Conservation (phyloP, 2,797 vertebrate genomes). For the Etheostoma nigrum region DNA sequence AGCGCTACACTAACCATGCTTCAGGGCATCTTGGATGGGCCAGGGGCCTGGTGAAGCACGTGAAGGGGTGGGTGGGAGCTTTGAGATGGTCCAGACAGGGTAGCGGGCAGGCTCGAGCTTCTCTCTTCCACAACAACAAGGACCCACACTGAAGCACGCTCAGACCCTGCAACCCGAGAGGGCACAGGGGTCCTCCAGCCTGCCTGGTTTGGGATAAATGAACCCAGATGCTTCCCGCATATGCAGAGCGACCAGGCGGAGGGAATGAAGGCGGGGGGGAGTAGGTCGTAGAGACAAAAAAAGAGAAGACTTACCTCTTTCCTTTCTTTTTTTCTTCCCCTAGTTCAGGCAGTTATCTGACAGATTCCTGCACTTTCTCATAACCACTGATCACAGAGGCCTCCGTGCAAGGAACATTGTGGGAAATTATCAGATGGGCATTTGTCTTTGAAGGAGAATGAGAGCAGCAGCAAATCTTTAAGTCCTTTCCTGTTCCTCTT, state of each 20-base stretch:
- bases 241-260: slow-evolving; percentile 75
- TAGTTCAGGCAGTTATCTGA: slow-evolving; percentile 85
- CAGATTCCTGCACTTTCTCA: slow-evolving; percentile 91
- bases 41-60: slow-evolving; percentile 68
- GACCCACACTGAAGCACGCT: slow-evolving; percentile 89
- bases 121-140: slow-evolving; percentile 83
- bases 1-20: slow-evolving; percentile 92
- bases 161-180: slow-evolving; percentile 92
- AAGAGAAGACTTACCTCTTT: slow-evolving; percentile 70
- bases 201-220: slow-evolving; percentile 87
- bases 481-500: slow-evolving; percentile 86
- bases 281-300: slow-evolving; percentile 60
- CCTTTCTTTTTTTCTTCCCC: slow-evolving; percentile 55
- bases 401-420: slow-evolving; percentile 87
- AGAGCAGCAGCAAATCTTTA: slow-evolving; percentile 84
- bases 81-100: slow-evolving; percentile 93
- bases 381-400: slow-evolving; percentile 90
- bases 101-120: slow-evolving; percentile 73
- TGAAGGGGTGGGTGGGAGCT: slow-evolving; percentile 80
- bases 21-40: slow-evolving; percentile 90
- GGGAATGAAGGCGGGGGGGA: slow-evolving; percentile 30
- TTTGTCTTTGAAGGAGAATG: slow-evolving; percentile 86
- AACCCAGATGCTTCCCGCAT: slow-evolving; percentile 95
- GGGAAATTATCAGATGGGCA: slow-evolving; percentile 87
- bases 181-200: slow-evolving; percentile 79